These are phyloP conservation scores for Trichonephila inaurata DNA, from an alignment of 1,140 invertebrate genomes.

Conservation along the genomic window DNA sequence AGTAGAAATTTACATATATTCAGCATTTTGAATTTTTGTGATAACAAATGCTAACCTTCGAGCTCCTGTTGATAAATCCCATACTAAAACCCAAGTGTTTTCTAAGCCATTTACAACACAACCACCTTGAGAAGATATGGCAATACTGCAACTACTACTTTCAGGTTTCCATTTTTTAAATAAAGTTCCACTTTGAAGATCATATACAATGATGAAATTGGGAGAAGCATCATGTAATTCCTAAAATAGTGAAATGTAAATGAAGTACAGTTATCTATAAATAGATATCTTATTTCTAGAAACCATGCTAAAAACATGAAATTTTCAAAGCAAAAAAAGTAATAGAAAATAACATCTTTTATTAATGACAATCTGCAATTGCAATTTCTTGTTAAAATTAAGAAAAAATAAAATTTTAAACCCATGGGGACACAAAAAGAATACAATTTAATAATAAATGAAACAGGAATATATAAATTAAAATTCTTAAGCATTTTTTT, in stretches of 20 bases:
- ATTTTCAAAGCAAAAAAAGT: no score
- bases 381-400: no score
- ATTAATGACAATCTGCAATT: no score
- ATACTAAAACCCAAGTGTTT: conserved; percentile 90
- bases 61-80: conserved; percentile 91
- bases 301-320: no score
- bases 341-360: no score
- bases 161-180: conserved; percentile 93
- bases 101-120: conserved; percentile 91
- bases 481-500: no score
- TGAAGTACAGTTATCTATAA: not conserved
- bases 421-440: no score
- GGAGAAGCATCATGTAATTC: conserved; percentile 90
- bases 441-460: no score
- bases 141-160: conserved; percentile 88
- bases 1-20: not conserved
- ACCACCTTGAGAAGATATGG: conserved; percentile 89
- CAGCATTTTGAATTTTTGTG: not conserved
- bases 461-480: no score
- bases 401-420: no score
- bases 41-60: conserved; percentile 79
- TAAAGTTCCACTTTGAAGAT: conserved; percentile 93
- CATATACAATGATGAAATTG: conserved; percentile 94
- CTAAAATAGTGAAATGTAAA: conserved; percentile 82
- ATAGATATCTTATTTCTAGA: no score